Conservation (phyloP, 2,113 vertebrate species). For the Alligator mississippiensis region DNA sequence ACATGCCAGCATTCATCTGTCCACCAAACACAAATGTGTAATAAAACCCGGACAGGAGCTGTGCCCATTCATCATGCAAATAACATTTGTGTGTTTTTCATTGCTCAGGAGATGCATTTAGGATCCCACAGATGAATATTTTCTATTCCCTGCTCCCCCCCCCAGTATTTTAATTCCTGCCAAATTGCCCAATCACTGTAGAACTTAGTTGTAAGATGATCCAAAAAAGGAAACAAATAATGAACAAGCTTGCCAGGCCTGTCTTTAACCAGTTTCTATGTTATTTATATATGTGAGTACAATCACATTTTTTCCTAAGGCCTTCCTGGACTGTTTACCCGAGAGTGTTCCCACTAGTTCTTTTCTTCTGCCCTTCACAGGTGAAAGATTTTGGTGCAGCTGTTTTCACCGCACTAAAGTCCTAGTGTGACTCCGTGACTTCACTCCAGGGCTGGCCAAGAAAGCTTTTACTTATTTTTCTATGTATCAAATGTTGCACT, state of each 20-base stretch:
- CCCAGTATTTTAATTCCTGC: constrained; percentile 1
- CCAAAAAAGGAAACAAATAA: not conserved
- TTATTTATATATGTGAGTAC: not conserved
- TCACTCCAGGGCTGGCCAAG: not conserved
- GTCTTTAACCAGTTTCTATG: not conserved
- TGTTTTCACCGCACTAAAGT: not conserved
- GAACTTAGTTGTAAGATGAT: not conserved
- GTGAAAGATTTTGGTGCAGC: not conserved
- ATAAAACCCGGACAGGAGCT: constrained; percentile 58
- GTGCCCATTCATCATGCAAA: constrained; percentile 26
- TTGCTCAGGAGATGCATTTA: constrained; percentile 5
- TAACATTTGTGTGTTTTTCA: constrained; percentile 29
- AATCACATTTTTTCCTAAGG: not conserved
- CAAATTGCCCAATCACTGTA: not conserved
- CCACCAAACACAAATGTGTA: constrained; percentile 53
- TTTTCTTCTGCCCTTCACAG: not conserved
- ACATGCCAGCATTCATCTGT: constrained; percentile 39
- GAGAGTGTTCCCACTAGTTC: not conserved
- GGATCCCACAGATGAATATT: constrained; percentile 9
- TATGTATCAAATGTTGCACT: not conserved
- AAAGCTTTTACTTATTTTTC: not conserved
- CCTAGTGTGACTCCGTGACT: not conserved
- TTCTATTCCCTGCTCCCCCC: not conserved
- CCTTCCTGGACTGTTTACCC: not conserved
- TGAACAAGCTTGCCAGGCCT: not conserved